phyloP scores from a whole-genome alignment of 2,113 vertebrate species.

The Shinisaurus crocodilurus region DNA sequence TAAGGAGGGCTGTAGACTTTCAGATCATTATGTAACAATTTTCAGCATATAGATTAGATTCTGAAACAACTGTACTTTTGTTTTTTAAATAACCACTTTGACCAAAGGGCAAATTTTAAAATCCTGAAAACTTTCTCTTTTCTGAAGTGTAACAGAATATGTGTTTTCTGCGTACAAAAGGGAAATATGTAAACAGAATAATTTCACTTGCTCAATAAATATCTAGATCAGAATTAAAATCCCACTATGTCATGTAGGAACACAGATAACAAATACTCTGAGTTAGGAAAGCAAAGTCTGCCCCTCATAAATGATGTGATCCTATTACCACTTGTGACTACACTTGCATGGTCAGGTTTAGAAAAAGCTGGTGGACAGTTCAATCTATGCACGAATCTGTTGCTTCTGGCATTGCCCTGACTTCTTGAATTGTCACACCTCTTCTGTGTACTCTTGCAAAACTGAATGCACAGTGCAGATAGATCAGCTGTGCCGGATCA shows the following conservation, averaged over 20 bases:
- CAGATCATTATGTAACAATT: slow-evolving; percentile 55
- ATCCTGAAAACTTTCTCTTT: slow-evolving; percentile 23
- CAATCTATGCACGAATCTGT: background rate
- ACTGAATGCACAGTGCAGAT: background rate
- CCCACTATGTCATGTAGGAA: slow-evolving; percentile 39
- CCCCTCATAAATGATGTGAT: background rate
- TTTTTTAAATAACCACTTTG: slow-evolving; percentile 40
- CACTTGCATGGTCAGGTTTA: background rate
- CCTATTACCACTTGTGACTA: background rate
- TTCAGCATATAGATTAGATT: slow-evolving; percentile 55
- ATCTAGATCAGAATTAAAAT: slow-evolving; percentile 38
- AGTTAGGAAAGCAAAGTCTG: slow-evolving; percentile 1
- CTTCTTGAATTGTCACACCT: background rate
- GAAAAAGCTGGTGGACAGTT: background rate
- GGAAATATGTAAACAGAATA: slow-evolving; percentile 54
- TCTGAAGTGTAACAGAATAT: slow-evolving; percentile 36
- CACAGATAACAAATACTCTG: slow-evolving; percentile 6
- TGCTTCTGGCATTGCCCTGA: background rate
- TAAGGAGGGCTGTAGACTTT: slow-evolving; percentile 27
- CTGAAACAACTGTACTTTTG: slow-evolving; percentile 56
- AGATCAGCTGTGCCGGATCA: background rate
- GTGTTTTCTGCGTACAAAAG: slow-evolving; percentile 44
- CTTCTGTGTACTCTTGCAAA: background rate
- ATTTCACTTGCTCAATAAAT: slow-evolving; percentile 55
- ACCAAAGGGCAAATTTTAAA: slow-evolving; percentile 49